phyloP scores from a whole-genome alignment of 2,113 vertebrate genomes.

The Scalopus aquaticus region DNA sequence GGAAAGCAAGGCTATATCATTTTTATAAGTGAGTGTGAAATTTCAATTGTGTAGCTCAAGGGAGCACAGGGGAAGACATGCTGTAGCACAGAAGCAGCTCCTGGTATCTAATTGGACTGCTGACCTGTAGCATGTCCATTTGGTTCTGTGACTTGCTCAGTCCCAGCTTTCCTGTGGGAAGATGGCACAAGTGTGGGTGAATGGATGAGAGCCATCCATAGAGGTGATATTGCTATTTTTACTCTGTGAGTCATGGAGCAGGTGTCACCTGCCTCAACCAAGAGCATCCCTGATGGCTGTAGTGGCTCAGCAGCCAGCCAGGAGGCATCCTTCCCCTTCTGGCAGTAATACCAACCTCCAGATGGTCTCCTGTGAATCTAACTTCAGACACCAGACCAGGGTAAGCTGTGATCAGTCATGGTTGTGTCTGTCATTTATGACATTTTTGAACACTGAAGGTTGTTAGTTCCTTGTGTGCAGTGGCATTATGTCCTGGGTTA shows the following conservation, averaged over 20 bases:
- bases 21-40: background rate
- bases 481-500: background rate
- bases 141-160: background rate
- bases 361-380: background rate
- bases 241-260: background rate
- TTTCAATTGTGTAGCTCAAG: background rate
- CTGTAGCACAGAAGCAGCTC: background rate
- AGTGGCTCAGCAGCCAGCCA: background rate
- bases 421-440: background rate
- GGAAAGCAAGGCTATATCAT: background rate
- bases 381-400: background rate
- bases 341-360: background rate
- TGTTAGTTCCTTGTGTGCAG: background rate
- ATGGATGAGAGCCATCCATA: background rate
- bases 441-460: background rate
- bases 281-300: background rate
- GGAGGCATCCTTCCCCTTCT: background rate
- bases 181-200: background rate
- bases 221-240: slow-evolving; percentile 45
- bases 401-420: background rate
- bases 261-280: slow-evolving; percentile 24
- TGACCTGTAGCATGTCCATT: background rate
- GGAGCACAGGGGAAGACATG: background rate
- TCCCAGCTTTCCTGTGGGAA: background rate
- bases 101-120: slow-evolving; percentile 26